Evolutionary conservation across 2,888 invertebrate genomes (phyloP).

Genomic region (Drosophila anomalata): DNA sequence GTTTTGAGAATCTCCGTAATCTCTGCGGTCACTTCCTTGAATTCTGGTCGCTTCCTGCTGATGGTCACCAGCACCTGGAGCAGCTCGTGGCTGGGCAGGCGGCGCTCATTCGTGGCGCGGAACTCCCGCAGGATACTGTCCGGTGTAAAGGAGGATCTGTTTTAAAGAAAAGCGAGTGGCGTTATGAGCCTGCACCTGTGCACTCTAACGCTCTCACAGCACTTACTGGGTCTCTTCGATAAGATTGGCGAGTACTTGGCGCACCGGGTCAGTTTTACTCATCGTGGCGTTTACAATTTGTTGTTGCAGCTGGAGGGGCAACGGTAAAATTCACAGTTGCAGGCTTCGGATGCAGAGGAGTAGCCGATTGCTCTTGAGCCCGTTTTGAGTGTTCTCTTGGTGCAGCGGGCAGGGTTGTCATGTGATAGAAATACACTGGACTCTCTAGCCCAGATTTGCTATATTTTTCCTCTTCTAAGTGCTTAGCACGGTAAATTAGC

Average conservation of each 20-base stretch:
- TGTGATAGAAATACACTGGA: background rate
- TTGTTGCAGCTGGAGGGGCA: constrained; percentile 15
- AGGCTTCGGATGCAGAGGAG: constrained; percentile 14
- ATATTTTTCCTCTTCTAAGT: background rate
- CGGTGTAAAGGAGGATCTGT: constrained; percentile 74
- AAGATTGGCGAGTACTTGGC: constrained; percentile 67
- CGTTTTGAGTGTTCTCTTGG: constrained; percentile 13
- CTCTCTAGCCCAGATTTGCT: background rate
- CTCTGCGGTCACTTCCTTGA: constrained; percentile 70
- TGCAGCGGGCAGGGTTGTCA: constrained; percentile 10
- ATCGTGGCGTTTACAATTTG: constrained; percentile 34
- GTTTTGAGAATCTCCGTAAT: constrained; percentile 69
- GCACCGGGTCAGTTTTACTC: constrained; percentile 70
- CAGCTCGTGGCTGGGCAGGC: constrained; percentile 69
- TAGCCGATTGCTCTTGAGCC: background rate
- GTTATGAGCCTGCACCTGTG: constrained; percentile 49
- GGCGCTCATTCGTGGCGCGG: constrained; percentile 75
- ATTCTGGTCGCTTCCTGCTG: constrained; percentile 77
- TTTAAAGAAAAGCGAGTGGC: background rate
- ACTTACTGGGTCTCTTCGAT: constrained; percentile 80
- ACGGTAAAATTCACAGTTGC: constrained; percentile 23
- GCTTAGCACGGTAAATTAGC: no score
- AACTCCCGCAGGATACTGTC: constrained; percentile 81
- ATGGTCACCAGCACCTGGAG: constrained; percentile 77
- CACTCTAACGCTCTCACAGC: constrained; percentile 6